These are phyloP conservation scores for Lathronympha strigana DNA, from an alignment of 2,888 invertebrate species.

Conservation along the genomic window DNA sequence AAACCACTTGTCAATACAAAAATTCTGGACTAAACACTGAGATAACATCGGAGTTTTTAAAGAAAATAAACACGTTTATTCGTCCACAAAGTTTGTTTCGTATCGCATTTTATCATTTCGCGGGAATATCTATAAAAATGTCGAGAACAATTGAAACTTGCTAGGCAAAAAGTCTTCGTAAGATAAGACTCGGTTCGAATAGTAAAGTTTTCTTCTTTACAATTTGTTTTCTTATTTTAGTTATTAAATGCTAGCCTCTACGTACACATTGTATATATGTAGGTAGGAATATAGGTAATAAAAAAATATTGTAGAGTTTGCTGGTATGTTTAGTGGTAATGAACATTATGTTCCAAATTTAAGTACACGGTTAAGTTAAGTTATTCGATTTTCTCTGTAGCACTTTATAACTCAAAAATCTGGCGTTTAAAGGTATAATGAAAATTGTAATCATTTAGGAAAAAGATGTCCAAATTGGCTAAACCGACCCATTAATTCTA, in stretches of 20 bases:
- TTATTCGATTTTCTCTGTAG: too few relatives aligned
- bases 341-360: too few relatives aligned
- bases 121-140: slow-evolving; percentile 33
- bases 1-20: background rate
- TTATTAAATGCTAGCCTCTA: too few relatives aligned
- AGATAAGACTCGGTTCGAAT: slow-evolving; percentile 16
- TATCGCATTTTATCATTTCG: slow-evolving; percentile 29
- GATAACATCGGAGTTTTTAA: background rate
- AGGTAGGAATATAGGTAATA: too few relatives aligned
- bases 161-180: slow-evolving; percentile 13
- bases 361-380: too few relatives aligned
- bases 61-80: slow-evolving; percentile 15
- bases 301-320: too few relatives aligned
- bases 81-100: slow-evolving; percentile 16
- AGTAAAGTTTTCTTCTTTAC: background rate
- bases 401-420: too few relatives aligned
- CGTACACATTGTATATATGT: background rate
- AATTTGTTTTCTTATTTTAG: background rate
- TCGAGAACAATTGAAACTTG: slow-evolving; percentile 28
- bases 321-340: too few relatives aligned
- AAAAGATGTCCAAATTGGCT: too few relatives aligned
- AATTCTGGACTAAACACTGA: background rate
- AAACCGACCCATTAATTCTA: too few relatives aligned
- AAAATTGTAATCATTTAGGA: too few relatives aligned
- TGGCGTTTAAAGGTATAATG: too few relatives aligned